Conservation (phyloP, 1,140 invertebrate genomes). For the Bradysia coprophila region DNA sequence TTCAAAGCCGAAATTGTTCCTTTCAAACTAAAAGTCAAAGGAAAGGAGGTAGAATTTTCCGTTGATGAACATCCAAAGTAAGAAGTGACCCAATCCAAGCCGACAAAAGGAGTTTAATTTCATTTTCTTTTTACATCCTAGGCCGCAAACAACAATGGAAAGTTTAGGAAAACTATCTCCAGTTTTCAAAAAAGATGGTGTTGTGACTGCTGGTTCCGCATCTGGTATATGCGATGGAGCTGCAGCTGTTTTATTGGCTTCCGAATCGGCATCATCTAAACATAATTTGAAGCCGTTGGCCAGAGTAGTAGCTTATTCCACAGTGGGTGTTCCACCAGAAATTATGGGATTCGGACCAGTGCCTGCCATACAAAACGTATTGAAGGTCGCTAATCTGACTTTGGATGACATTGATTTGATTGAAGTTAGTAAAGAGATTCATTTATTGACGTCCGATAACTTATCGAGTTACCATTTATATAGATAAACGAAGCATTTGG, state of each 20-base stretch:
- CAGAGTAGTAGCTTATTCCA: conserved; percentile 51
- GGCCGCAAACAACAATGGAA: conserved; percentile 72
- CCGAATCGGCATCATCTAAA: conserved; percentile 69
- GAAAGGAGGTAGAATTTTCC: conserved; percentile 56
- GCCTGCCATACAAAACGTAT: conserved; percentile 71
- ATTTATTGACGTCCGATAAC: too few species aligned
- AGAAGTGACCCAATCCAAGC: background rate
- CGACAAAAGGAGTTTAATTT: background rate
- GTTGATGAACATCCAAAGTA: conserved; percentile 78
- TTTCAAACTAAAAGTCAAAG: conserved; percentile 67
- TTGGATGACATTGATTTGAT: conserved; percentile 81
- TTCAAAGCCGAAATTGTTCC: conserved; percentile 87
- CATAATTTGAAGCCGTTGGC: conserved; percentile 65
- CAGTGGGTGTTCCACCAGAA: conserved; percentile 65
- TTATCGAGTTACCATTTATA: too few species aligned
- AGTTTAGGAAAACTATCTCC: conserved; percentile 63
- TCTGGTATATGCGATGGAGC: conserved; percentile 96
- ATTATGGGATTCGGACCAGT: conserved; percentile 89
- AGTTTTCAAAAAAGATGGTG: conserved; percentile 91
- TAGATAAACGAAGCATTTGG: conserved; percentile 96
- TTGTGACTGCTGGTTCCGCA: conserved; percentile 89
- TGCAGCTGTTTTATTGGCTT: conserved; percentile 73
- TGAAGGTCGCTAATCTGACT: conserved; percentile 49
- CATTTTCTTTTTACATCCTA: too few species aligned
- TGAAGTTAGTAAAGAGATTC: conserved; percentile 57